Evolutionary conservation across 1,140 invertebrate genomes (phyloP), one percentile per base, ranked within the genome.

Genomic region (Drosophila yakuba): DNA sequence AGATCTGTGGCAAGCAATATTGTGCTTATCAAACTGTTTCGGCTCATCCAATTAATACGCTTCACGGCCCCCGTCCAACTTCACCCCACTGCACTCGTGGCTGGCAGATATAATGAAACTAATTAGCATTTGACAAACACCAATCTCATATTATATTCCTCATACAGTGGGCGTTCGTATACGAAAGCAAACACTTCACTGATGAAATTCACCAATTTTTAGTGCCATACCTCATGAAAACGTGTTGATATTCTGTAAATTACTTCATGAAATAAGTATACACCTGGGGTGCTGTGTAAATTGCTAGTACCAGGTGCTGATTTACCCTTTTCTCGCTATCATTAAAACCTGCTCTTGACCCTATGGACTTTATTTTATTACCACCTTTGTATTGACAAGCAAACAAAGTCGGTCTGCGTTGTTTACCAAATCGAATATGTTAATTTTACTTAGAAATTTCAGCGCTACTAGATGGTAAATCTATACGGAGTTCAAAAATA

Each of bases 41-140:
- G 44, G 54, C 58, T 55, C 74, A 68, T 73, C 67, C 75, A 82
- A 85, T 85, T 85, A 85, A 71, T 74, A 73, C 56, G 67, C 55
- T 73, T 75, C 72, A 66, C 60, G 64, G 45, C 38, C 52, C 45
- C 60, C 28, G 28, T 2, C 20, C 20, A 36, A 45, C 43, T 17
- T 15, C 44, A 28, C 50, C 57, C 2, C 50, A 20, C 71, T 55
- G 38, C 57, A 28, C 58, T 36, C 50, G 67, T 71, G 57, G 47
- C 68, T 41, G 57, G 15, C 36, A 50, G 73, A 74, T 75, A 67
- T 78, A 63, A 59, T 68, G 68, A 71, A 86, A 81, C 81, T 85
- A 86, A 85, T 85, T 86, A 85, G 84, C 74, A 74, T 86, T 80
- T 77, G 78, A 85, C 78, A 73, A 62, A 76, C 67, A 68, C 62